A percentile compares a stretch with the other conserved stretches of the same genome.
These are phyloP conservation scores for Acipenser transmontanus DNA, from an alignment of 2,797 vertebrate genomes.

Conservation along the genomic window DNA sequence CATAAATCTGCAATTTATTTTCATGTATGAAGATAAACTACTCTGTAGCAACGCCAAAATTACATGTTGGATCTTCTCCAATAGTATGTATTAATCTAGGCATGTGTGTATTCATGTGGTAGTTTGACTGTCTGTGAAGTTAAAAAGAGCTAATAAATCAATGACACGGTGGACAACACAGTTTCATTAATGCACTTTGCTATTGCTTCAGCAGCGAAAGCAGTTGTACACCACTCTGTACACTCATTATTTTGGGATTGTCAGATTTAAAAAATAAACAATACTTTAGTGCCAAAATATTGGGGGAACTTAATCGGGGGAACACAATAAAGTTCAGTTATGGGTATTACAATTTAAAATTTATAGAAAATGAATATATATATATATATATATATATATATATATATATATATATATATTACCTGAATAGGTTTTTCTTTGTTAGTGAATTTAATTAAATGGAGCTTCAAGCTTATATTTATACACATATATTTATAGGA, in stretches of 20 bases:
- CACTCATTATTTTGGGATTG: background rate
- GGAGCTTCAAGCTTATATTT: too few relatives aligned
- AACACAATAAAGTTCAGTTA: too few relatives aligned
- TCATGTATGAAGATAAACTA: background rate
- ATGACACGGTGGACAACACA: background rate
- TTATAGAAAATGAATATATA: too few relatives aligned
- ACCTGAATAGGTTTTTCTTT: too few relatives aligned
- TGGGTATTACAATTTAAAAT: too few relatives aligned
- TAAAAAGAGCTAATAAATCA: background rate
- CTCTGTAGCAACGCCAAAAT: background rate
- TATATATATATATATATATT: too few relatives aligned
- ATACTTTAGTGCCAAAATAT: too few relatives aligned
- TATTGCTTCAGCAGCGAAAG: background rate
- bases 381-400: too few relatives aligned
- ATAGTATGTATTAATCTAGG: background rate
- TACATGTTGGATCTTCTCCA: background rate
- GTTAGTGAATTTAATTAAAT: too few relatives aligned
- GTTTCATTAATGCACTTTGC: background rate
- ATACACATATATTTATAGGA: too few relatives aligned
- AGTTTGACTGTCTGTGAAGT: background rate
- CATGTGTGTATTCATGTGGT: background rate
- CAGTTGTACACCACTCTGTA: background rate
- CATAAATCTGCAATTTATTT: background rate
- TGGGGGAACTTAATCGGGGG: too few relatives aligned
- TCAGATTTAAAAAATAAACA: too few relatives aligned